Conservation (phyloP, 1,140 invertebrate species). For the Drosophila eugracilis region DNA sequence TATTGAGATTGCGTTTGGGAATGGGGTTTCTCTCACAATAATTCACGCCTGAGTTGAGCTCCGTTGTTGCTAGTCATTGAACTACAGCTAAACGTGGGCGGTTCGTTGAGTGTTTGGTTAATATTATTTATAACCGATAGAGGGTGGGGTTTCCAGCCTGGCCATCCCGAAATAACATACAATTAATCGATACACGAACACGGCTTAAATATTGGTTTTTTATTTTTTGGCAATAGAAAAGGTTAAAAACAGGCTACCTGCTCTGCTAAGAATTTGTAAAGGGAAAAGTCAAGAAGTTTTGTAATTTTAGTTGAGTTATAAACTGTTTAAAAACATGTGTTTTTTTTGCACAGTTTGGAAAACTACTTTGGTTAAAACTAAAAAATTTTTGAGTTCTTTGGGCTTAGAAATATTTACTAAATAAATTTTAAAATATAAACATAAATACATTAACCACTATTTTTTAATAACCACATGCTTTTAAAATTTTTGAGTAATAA, state of each 20-base stretch:
- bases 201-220: slow-evolving; percentile 2
- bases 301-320: no score
- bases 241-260: no score
- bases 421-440: no score
- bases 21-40: slow-evolving; percentile 51
- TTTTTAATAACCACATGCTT: no score
- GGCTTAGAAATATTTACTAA: no score
- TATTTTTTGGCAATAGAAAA: neutral
- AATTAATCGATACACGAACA: slow-evolving; percentile 66
- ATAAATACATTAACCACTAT: no score
- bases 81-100: slow-evolving; percentile 57
- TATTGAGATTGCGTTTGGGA: neutral
- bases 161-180: slow-evolving; percentile 49
- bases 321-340: no score
- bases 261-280: no score
- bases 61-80: slow-evolving; percentile 76
- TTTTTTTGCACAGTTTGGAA: no score
- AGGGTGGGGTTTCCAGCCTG: neutral
- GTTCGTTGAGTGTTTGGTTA: slow-evolving; percentile 20
- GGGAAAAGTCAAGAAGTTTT: neutral
- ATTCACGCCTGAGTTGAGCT: slow-evolving; percentile 71
- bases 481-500: no score
- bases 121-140: slow-evolving; percentile 21
- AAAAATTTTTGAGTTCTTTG: no score
- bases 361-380: no score